Percentiles rank a stretch among this genome's conserved stretches.
phyloP scores from a whole-genome alignment of 2,888 invertebrate species.

The Oxyscelio sp. region DNA sequence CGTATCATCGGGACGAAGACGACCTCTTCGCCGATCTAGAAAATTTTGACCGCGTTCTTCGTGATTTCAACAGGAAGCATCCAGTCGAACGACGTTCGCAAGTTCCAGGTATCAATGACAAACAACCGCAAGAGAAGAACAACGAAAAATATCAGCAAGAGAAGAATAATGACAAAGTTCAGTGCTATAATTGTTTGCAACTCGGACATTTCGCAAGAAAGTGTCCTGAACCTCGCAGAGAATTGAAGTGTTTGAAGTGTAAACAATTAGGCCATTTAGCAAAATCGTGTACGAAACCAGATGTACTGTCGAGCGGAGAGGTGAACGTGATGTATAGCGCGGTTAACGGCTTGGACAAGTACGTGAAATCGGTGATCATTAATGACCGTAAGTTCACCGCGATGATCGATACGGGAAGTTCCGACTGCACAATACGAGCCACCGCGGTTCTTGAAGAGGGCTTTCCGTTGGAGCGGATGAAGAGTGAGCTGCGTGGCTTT shows the following conservation, averaged over 20 bases:
- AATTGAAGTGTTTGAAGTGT: neutral
- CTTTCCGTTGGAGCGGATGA: neutral
- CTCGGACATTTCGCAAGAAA: conserved; percentile 2
- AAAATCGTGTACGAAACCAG: conserved; percentile 3
- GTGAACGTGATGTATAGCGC: neutral
- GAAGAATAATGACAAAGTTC: neutral
- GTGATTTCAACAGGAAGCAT: neutral
- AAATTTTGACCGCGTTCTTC: neutral
- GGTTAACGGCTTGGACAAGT: neutral
- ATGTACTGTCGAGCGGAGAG: neutral
- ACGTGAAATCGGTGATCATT: conserved; percentile 19
- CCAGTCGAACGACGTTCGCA: neutral
- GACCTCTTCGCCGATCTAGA: conserved; percentile 8
- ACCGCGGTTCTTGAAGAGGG: neutral
- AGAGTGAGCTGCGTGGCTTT: neutral
- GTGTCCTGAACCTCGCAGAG: conserved; percentile 16
- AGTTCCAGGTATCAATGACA: neutral
- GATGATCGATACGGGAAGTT: conserved; percentile 71
- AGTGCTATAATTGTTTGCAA: conserved; percentile 4
- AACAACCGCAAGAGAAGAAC: neutral
- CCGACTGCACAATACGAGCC: conserved; percentile 62
- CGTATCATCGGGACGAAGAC: conserved; percentile 7
- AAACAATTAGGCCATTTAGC: conserved; percentile 14
- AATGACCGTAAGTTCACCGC: conserved; percentile 6
- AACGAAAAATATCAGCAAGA: neutral